phyloP scores from a whole-genome alignment of 2,888 invertebrate genomes.

The Drosophila paramelanica region DNA sequence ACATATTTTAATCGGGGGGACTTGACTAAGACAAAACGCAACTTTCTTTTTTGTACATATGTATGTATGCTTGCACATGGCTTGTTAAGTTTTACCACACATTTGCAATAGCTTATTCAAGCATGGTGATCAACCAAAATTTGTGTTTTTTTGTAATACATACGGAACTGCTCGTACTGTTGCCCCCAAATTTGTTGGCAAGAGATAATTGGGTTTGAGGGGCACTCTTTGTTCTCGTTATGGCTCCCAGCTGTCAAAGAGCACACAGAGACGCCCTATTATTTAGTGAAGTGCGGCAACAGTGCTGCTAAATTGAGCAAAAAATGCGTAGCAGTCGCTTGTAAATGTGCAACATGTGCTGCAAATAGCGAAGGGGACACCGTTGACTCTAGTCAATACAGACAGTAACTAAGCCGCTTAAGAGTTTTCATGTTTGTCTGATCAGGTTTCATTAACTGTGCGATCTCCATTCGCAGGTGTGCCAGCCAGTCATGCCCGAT shows the following conservation, averaged over 20 bases:
- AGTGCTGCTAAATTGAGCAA: constrained; percentile 44
- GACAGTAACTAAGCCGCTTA: constrained; percentile 31
- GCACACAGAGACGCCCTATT: constrained; percentile 71
- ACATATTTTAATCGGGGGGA: too few relatives aligned
- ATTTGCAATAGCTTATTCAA: too few relatives aligned
- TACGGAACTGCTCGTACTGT: constrained; percentile 6
- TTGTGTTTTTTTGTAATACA: not conserved
- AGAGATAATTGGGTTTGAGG: constrained; percentile 17
- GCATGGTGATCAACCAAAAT: too few relatives aligned
- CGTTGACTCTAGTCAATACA: not conserved
- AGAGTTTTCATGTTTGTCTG: not conserved
- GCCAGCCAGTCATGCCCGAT: constrained; percentile 62
- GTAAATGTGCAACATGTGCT: constrained; percentile 64
- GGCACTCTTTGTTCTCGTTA: constrained; percentile 14
- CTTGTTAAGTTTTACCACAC: too few relatives aligned
- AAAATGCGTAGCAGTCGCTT: constrained; percentile 38
- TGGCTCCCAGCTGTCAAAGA: constrained; percentile 12
- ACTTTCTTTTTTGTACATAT: too few relatives aligned
- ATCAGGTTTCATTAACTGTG: not conserved
- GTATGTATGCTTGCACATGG: too few relatives aligned
- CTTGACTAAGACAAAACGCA: too few relatives aligned
- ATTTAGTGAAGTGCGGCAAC: constrained; percentile 71
- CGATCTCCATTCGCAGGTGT: constrained; percentile 52
- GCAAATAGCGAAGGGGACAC: constrained; percentile 5
- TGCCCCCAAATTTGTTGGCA: not conserved